Percentiles rank a stretch among this genome's conserved stretches.
Conservation (phyloP, 92 coral and sea anemone genomes). For the Scolanthus callimorphus region DNA sequence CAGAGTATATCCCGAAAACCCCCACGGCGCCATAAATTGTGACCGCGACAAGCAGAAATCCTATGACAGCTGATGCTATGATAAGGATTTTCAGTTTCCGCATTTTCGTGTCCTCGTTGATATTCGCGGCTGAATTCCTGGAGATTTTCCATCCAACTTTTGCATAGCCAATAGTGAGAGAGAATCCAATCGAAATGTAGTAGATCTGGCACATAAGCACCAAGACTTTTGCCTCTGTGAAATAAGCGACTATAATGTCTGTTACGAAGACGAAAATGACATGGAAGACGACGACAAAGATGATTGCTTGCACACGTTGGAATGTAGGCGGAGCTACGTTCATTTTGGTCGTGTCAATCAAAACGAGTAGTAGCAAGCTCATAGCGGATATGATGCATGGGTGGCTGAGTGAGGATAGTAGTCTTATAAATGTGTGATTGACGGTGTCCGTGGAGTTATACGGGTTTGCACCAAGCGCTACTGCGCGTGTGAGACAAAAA, state of each 20-base stretch:
- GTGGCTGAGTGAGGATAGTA: constrained; percentile 82
- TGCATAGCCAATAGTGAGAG: constrained; percentile 69
- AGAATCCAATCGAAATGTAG: constrained; percentile 46
- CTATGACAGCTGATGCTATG: constrained; percentile 45
- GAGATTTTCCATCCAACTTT: constrained; percentile 80
- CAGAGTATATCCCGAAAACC: constrained; percentile 93
- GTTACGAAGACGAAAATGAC: constrained; percentile 69
- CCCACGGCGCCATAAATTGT: constrained; percentile 88
- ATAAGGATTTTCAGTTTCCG: constrained; percentile 66
- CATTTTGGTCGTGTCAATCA: constrained; percentile 95
- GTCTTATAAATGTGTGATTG: constrained; percentile 34
- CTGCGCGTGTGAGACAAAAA: constrained; percentile 70
- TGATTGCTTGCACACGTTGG: constrained; percentile 66
- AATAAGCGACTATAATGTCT: constrained; percentile 69
- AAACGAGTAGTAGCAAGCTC: constrained; percentile 78
- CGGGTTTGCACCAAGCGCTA: constrained; percentile 64
- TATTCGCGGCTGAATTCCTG: constrained; percentile 54
- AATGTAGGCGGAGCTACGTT: constrained; percentile 91
- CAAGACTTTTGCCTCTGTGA: constrained; percentile 68
- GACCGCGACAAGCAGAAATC: constrained; percentile 28
- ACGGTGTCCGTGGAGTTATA: constrained; percentile 64
- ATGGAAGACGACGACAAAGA: constrained; percentile 64
- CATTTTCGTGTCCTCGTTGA: constrained; percentile 56
- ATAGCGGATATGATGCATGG: constrained; percentile 87
- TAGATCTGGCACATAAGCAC: constrained; percentile 86